These are phyloP conservation scores for Aethes cnicana DNA, from an alignment of 2,888 invertebrate species.

Conservation along the genomic window DNA sequence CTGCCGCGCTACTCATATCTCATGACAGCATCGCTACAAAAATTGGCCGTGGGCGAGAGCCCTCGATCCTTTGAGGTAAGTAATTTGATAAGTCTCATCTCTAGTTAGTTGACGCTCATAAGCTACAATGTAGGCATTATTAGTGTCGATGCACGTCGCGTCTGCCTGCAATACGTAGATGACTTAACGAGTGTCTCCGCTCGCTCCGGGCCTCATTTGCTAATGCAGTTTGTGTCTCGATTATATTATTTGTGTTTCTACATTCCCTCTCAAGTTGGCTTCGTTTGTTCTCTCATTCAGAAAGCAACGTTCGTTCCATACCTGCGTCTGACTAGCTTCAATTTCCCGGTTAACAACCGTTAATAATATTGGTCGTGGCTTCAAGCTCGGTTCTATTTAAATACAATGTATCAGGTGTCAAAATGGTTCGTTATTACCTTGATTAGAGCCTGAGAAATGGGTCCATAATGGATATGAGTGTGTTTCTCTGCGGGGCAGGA, in stretches of 20 bases:
- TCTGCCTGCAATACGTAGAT: constrained; percentile 5
- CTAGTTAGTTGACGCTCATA: background rate
- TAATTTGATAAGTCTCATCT: too few relatives aligned
- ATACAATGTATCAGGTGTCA: background rate
- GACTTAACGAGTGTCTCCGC: constrained; percentile 31
- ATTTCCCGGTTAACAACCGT: constrained; percentile 12
- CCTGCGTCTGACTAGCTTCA: constrained; percentile 8
- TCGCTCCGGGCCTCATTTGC: constrained; percentile 41
- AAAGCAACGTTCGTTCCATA: constrained; percentile 5
- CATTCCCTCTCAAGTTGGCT: constrained; percentile 11
- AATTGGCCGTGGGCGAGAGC: too few relatives aligned
- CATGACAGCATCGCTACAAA: too few relatives aligned
- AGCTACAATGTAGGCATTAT: background rate
- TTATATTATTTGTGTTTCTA: constrained; percentile 29
- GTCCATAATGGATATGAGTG: constrained; percentile 12
- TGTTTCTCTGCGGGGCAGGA: constrained; percentile 16
- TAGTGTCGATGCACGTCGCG: background rate
- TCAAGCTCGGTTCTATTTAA: background rate
- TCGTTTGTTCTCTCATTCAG: constrained; percentile 13
- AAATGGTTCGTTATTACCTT: background rate
- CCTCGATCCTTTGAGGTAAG: too few relatives aligned
- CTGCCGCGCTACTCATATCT: too few relatives aligned
- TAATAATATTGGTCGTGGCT: background rate
- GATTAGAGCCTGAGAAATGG: constrained; percentile 4
- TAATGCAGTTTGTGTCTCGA: constrained; percentile 41